Conservation (phyloP, 1,140 invertebrate genomes). For the Ceratitis capitata region DNA sequence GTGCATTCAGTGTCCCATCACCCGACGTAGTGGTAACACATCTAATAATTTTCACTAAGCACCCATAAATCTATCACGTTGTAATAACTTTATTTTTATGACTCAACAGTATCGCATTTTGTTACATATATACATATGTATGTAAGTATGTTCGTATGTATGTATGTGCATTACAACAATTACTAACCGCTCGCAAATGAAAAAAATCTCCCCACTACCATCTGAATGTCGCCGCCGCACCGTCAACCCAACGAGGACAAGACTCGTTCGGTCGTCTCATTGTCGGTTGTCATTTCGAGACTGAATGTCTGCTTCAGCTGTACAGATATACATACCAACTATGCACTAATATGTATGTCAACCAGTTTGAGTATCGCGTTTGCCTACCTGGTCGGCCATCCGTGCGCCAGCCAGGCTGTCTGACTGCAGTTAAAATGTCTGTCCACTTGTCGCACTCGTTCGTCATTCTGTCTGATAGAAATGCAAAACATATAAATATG, state of each 20-base stretch:
- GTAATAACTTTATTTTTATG: conserved; percentile 38
- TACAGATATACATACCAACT: too few species aligned
- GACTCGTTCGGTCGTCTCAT: conserved; percentile 7
- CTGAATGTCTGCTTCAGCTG: conserved; percentile 10
- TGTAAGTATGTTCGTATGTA: neutral
- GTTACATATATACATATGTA: neutral
- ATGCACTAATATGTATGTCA: too few species aligned
- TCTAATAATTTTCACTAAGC: conserved; percentile 10
- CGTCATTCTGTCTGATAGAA: conserved; percentile 27
- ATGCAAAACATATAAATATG: conserved; percentile 37
- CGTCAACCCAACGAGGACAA: neutral
- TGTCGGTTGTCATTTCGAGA: conserved; percentile 8
- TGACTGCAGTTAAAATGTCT: conserved; percentile 5
- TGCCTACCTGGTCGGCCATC: neutral
- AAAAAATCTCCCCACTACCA: neutral
- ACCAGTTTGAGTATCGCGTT: too few species aligned
- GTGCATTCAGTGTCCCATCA: neutral
- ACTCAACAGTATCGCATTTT: neutral
- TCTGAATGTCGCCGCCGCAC: neutral
- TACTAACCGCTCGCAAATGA: neutral
- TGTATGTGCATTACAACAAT: neutral
- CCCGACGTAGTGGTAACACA: neutral
- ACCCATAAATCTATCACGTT: conserved; percentile 16
- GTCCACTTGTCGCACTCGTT: conserved; percentile 29
- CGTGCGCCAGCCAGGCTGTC: conserved; percentile 12